A percentile compares a stretch with the other conserved stretches of the same genome.
Conservation (phyloP, 2,113 vertebrate genomes). For the Phalacrocorax pelagicus region DNA sequence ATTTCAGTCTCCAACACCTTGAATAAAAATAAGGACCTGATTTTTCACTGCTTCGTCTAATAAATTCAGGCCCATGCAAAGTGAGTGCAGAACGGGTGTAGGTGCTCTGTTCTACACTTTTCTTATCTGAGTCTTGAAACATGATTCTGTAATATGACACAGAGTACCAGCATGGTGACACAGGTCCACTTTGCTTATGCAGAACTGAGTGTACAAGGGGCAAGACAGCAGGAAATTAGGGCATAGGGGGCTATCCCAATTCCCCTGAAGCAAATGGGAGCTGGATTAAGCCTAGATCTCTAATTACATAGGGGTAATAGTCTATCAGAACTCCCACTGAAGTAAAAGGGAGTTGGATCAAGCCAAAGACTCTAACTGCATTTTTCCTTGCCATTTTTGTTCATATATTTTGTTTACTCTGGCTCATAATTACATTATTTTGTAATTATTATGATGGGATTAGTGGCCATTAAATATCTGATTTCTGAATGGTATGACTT, state of each 20-base stretch:
- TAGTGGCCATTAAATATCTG: constrained; percentile 31
- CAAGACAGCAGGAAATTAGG: constrained; percentile 36
- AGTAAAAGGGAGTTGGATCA: constrained; percentile 40
- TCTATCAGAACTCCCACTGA: constrained; percentile 33
- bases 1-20: background rate
- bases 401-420: constrained; percentile 58
- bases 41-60: background rate
- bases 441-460: constrained; percentile 43
- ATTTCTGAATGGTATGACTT: constrained; percentile 18
- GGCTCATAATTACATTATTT: constrained; percentile 22
- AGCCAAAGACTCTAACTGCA: constrained; percentile 38
- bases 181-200: background rate
- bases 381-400: constrained; percentile 47
- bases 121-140: background rate
- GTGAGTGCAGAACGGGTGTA: background rate
- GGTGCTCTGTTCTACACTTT: background rate
- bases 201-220: background rate
- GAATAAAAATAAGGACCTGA: background rate
- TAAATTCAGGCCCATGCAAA: background rate
- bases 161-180: background rate
- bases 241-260: constrained; percentile 5
- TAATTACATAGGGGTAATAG: constrained; percentile 47
- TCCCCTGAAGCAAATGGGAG: constrained; percentile 1
- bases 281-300: constrained; percentile 50
- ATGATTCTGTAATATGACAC: background rate